Conservation (phyloP, 2,888 invertebrate species). For the Spodoptera exigua region DNA sequence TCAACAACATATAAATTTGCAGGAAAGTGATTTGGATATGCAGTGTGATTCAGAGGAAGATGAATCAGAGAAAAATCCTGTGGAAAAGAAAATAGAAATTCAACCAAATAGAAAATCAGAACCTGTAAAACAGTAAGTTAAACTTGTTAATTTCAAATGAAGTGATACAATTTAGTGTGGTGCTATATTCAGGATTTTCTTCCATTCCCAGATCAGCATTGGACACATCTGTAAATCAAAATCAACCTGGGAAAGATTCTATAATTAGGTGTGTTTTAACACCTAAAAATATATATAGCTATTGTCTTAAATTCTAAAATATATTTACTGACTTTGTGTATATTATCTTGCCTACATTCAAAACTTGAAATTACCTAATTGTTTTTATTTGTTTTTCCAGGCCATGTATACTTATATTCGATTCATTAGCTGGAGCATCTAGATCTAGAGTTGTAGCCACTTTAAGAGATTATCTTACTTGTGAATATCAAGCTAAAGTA, state of each 20-base stretch:
- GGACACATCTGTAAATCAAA: slow-evolving; percentile 35
- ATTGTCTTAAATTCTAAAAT: no score
- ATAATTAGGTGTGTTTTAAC: slow-evolving; percentile 50
- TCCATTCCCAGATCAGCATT: slow-evolving; percentile 35
- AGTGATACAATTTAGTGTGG: neutral
- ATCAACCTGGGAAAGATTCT: slow-evolving; percentile 46
- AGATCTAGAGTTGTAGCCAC: slow-evolving; percentile 96
- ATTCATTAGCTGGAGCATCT: slow-evolving; percentile 95
- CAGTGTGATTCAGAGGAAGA: slow-evolving; percentile 87
- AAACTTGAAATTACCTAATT: neutral
- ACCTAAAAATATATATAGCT: slow-evolving; percentile 16
- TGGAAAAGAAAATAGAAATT: slow-evolving; percentile 79
- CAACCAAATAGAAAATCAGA: slow-evolving; percentile 75
- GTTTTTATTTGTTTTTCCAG: slow-evolving; percentile 85
- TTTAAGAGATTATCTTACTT: slow-evolving; percentile 96
- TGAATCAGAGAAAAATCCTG: slow-evolving; percentile 73
- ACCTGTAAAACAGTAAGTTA: slow-evolving; percentile 91
- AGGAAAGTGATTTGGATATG: slow-evolving; percentile 89
- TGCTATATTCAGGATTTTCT: slow-evolving; percentile 28
- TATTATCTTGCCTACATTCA: slow-evolving; percentile 8
- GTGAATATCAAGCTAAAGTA: slow-evolving; percentile 94
- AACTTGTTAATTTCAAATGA: neutral
- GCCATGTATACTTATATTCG: slow-evolving; percentile 98
- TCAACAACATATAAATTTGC: slow-evolving; percentile 46
- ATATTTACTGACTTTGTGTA: no score